Evolutionary conservation across 2,888 invertebrate species (phyloP).

Genomic region (Pegoplata infirma): DNA sequence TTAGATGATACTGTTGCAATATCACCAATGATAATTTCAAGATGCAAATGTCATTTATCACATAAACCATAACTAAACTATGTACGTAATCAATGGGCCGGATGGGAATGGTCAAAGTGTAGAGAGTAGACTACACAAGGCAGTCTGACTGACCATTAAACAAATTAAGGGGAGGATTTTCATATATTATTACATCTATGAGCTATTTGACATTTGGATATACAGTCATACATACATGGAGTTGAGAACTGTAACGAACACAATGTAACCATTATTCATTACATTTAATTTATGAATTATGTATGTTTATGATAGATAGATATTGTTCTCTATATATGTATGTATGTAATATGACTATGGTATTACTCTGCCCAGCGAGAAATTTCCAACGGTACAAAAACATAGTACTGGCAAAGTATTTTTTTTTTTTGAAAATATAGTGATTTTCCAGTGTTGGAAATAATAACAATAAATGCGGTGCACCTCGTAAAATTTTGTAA

Average conservation of each 20-base stretch:
- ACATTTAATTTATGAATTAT: slow-evolving; percentile 46
- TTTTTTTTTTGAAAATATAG: no score
- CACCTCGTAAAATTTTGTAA: no score
- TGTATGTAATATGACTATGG: not conserved
- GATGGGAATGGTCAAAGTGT: slow-evolving; percentile 13
- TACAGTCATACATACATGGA: no score
- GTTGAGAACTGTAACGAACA: slow-evolving; percentile 7
- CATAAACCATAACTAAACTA: slow-evolving; percentile 33
- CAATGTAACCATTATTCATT: slow-evolving; percentile 36
- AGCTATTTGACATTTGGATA: no score
- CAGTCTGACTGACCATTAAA: slow-evolving; percentile 5
- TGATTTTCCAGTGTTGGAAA: no score
- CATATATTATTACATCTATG: not conserved
- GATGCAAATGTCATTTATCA: slow-evolving; percentile 52
- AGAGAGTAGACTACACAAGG: not conserved
- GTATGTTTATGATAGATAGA: slow-evolving; percentile 32
- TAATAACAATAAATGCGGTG: no score
- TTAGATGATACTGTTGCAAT: slow-evolving; percentile 54
- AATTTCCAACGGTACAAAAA: no score
- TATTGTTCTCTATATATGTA: not conserved
- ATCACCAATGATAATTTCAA: slow-evolving; percentile 42
- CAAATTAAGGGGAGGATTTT: slow-evolving; percentile 29
- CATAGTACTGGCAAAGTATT: no score
- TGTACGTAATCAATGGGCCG: slow-evolving; percentile 22
- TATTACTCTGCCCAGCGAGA: no score